Base-by-base conservation (phyloP, 2,888 invertebrate species). In the Epiblema foenella region DNA sequence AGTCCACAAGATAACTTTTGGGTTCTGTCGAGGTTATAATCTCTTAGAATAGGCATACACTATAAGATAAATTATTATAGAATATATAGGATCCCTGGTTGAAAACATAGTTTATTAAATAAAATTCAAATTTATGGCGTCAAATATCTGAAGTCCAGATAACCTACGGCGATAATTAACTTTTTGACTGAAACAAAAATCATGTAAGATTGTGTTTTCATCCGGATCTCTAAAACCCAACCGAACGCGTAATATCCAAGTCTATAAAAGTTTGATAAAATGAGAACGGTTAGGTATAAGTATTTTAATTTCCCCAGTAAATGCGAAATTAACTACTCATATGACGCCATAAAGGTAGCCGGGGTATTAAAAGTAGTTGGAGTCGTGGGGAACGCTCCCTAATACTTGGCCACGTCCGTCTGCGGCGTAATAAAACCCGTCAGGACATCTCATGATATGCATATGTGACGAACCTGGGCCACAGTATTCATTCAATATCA, bases 351-450 rank as follows among this genome's bases (percentile, higher is more conserved):
- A 71, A 71, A 71, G 71, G 71, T 71, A 67, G 67, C 67, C 71
- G 62, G 29, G 49, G 67, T 59, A 62, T 71, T 71, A 67, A 70
- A 66, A 71, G 62, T 62, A 71, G 71, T 56, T 56, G 66, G 60
- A 67, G 54, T 60, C 60, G 66, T 46, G 60, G 24, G 56, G 33
- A 64, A 42, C 18, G 39, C 52, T 56, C 66, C 70, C 70, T 66
- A 70, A 72, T 70, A 69, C 68, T 69, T 69, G 63, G 58, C 59
- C 69, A 60, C 68, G 72, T 69, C 73, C 69, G 62, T 73, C 69
- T 62, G 69, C 33, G 64, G 66, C 37, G 73, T 63, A 69, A 73
- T 73, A 73, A 73, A 73, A 69, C 46, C 72, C 57, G 69, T 70
- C 73, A 65, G 65, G 68, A 65, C 68, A 68, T 65, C 69, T 63